Base-by-base conservation (phyloP, 2,888 invertebrate species). In the Strigamia crassipes region DNA sequence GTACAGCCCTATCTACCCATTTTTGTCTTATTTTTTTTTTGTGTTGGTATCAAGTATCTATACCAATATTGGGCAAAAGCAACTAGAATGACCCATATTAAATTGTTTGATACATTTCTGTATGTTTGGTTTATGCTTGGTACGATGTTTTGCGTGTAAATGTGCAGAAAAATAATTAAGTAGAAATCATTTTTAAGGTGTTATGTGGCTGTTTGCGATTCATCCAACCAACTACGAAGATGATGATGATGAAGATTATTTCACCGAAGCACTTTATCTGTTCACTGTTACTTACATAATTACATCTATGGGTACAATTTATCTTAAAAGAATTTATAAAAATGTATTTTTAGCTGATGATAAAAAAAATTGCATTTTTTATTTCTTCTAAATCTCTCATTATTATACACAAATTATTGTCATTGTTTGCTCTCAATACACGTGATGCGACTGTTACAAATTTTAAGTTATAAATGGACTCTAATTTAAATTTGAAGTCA, bases 261-360 rank as follows among this genome's bases (percentile, higher is more conserved):
- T 18, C 18, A 61, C 9, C 9, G 61, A 61, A 61, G 61, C 61
- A 9, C n/a, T 61, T 18, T 61, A 61, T 61, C 10, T 61, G 9
- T 61, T 61, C 10, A 61, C 61, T 18, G 23, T 61, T 10, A 61
- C 61, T 61, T 61, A 61, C 10, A 61, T 61, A 18, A 61, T 61
- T 10, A 61, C 61, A 61, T 61, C 61, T 18, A 61, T 61, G 61
- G 61, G 61, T 61, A 61, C 61, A 61, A 61, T 61, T 61, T 61
- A 61, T 61, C n/a, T 61, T 12, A 61, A 61, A 18, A 15, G 23
- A 61, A 18, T 61, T 3, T 61, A 61, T 18, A 61, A 18, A 18
- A 61, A 61, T 61, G 23, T 51, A n/a, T n/a, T 51, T 51, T 6
- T 13, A n/a, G 10, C 4, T n/a, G 4, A 51, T n/a, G n/a, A n/a